These are phyloP conservation scores for Gastrophryne carolinensis DNA, from an alignment of 2,797 vertebrate genomes.

Conservation along the genomic window DNA sequence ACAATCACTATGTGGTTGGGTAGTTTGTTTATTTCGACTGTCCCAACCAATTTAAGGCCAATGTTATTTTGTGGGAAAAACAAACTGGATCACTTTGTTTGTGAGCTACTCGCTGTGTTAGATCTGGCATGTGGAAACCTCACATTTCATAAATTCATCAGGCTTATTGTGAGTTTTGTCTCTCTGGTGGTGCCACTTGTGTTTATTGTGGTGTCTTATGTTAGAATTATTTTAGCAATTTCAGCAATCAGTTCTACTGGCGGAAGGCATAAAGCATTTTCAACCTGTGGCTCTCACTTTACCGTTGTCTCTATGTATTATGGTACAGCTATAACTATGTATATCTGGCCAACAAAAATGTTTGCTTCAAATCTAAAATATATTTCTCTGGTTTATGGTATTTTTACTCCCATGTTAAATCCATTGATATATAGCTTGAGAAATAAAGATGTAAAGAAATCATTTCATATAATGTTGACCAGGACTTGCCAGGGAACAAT, in stretches of 20 bases:
- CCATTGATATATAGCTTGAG: conserved; percentile 9
- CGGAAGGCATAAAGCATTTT: neutral
- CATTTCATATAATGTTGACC: neutral
- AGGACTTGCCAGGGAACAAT: too few species aligned
- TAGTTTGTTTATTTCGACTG: neutral
- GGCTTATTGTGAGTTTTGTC: neutral
- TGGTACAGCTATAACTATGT: neutral
- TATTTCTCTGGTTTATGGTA: neutral
- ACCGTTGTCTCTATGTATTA: neutral
- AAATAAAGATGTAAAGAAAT: neutral
- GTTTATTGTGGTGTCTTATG: neutral
- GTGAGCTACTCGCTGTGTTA: neutral
- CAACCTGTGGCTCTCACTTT: neutral
- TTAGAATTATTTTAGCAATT: neutral
- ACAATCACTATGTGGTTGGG: neutral
- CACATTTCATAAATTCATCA: neutral
- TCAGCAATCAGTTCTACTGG: neutral
- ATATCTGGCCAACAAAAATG: neutral
- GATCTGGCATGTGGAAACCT: neutral
- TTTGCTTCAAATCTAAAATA: neutral
- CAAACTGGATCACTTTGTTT: neutral
- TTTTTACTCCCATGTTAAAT: neutral
- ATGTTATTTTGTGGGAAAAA: neutral
- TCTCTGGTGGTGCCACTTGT: neutral
- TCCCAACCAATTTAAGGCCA: neutral